phyloP scores from a whole-genome alignment of 2,888 invertebrate genomes.

The Acleris emargana region DNA sequence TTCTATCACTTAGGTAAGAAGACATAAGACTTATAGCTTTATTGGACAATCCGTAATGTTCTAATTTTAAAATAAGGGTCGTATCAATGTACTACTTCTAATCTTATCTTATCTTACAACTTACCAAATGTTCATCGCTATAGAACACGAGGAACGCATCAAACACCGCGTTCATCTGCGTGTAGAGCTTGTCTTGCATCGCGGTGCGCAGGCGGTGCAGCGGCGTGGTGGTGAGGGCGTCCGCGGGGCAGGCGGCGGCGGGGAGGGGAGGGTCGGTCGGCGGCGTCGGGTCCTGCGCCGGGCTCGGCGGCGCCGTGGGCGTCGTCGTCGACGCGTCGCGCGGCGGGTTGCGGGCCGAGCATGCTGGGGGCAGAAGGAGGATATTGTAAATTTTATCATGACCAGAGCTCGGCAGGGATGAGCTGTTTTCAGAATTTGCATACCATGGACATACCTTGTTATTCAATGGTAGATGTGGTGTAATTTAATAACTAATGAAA shows the following conservation, averaged over 20 bases:
- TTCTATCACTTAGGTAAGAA: no score
- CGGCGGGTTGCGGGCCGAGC: slow-evolving; percentile 50
- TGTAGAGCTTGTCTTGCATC: slow-evolving; percentile 70
- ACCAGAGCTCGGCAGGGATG: no score
- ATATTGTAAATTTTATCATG: background rate
- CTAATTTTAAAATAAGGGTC: no score
- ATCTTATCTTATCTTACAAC: background rate
- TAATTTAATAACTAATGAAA: no score
- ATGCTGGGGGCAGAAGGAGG: slow-evolving; percentile 51
- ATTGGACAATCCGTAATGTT: no score
- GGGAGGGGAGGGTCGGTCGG: slow-evolving; percentile 54
- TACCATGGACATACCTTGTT: no score
- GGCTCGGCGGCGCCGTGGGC: slow-evolving; percentile 42
- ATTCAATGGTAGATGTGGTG: no score
- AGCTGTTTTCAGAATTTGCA: no score
- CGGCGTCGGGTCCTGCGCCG: slow-evolving; percentile 42
- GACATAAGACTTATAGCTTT: no score
- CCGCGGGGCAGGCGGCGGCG: slow-evolving; percentile 59
- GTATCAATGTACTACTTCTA: no score
- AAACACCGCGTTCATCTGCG: slow-evolving; percentile 70
- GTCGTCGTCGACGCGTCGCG: slow-evolving; percentile 43
- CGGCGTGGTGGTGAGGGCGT: slow-evolving; percentile 54
- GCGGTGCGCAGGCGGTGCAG: slow-evolving; percentile 75
- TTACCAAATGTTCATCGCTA: slow-evolving; percentile 92
- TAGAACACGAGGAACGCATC: slow-evolving; percentile 91